Conservation (phyloP, 1,140 invertebrate species). For the Teleopsis dalmanni region DNA sequence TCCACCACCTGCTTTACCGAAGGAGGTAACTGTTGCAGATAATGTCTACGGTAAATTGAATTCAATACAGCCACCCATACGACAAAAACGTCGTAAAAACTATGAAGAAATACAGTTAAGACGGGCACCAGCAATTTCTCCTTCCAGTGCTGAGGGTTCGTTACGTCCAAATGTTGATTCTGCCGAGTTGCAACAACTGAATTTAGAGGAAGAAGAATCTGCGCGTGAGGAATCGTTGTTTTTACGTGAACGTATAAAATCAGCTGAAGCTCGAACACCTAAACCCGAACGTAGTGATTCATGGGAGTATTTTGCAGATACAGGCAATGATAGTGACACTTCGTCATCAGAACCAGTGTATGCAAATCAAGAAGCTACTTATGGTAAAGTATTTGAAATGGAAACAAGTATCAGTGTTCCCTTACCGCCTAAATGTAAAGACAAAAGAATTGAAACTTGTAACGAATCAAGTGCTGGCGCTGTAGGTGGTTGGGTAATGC, state of each 20-base stretch:
- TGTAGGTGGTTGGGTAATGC: constrained; percentile 11
- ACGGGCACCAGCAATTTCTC: neutral
- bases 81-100: constrained; percentile 30
- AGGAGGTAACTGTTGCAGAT: constrained; percentile 15
- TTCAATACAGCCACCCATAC: constrained; percentile 17
- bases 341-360: constrained; percentile 30
- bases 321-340: constrained; percentile 10
- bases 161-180: constrained; percentile 27
- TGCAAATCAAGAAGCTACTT: constrained; percentile 38
- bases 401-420: constrained; percentile 15
- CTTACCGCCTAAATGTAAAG: neutral
- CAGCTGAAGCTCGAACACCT: constrained; percentile 22
- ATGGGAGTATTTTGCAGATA: constrained; percentile 31
- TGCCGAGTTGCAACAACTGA: constrained; percentile 25
- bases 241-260: constrained; percentile 19
- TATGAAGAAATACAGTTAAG: constrained; percentile 35
- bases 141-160: neutral
- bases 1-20: constrained; percentile 25
- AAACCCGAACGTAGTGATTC: constrained; percentile 39
- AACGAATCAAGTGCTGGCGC: constrained; percentile 19
- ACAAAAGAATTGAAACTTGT: neutral
- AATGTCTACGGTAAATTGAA: constrained; percentile 18
- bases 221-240: constrained; percentile 30
- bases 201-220: constrained; percentile 15
- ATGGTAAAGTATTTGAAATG: constrained; percentile 39